phyloP scores from a whole-genome alignment of 2,888 invertebrate species.

The Ecliptopera silaceata region DNA sequence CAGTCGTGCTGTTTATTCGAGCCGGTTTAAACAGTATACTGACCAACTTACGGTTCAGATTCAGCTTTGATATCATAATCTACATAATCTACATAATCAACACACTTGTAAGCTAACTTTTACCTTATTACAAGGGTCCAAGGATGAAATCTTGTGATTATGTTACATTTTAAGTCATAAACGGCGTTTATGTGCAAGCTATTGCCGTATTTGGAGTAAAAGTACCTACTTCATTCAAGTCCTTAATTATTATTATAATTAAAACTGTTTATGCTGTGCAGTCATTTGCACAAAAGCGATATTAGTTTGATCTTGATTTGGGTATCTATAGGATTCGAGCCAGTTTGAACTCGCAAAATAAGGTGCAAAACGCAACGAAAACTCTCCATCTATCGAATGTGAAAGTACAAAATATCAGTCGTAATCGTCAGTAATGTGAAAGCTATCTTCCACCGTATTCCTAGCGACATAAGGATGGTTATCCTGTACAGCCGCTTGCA shows the following conservation, averaged over 20 bases:
- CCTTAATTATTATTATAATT: no score
- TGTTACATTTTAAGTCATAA: conserved; percentile 19
- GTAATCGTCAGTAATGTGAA: conserved; percentile 53
- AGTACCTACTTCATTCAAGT: no score
- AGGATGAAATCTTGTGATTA: no score
- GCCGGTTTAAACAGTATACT: neutral
- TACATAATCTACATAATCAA: no score
- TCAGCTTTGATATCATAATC: neutral
- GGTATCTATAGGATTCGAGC: neutral
- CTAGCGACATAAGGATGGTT: conserved; percentile 25
- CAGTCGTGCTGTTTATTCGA: no score
- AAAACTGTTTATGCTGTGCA: conserved; percentile 17
- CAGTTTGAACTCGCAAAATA: neutral
- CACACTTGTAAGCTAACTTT: no score
- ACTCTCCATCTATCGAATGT: neutral
- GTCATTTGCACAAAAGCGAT: conserved; percentile 60
- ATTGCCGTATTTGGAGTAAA: conserved; percentile 43
- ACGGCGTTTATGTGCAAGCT: conserved; percentile 56
- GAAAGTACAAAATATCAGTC: conserved; percentile 7
- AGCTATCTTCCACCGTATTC: conserved; percentile 49
- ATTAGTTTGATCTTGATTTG: no score
- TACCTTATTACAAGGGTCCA: no score
- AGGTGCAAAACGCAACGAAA: neutral
- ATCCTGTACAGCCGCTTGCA: conserved; percentile 30
- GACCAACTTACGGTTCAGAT: neutral